Conservation (phyloP, 2,888 invertebrate genomes). For the Pantelozetes paolii region DNA sequence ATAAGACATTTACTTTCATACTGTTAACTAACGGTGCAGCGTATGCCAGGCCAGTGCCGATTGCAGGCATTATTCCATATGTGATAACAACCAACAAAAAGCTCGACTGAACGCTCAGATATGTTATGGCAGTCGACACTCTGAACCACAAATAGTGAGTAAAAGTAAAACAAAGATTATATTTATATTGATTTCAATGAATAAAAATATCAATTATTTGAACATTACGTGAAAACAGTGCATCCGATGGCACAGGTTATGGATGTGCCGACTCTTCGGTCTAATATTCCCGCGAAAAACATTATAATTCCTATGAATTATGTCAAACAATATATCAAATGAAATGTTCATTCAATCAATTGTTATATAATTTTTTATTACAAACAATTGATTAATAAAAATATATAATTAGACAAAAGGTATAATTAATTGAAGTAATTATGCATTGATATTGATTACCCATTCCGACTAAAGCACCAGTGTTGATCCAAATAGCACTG, state of each 20-base stretch:
- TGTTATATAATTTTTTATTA: neutral
- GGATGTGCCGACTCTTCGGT: slow-evolving; percentile 49
- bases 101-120: slow-evolving; percentile 45
- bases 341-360: slow-evolving; percentile 22
- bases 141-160: slow-evolving; percentile 38
- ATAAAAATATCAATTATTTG: slow-evolving; percentile 3
- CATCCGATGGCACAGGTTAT: slow-evolving; percentile 50
- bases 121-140: slow-evolving; percentile 4
- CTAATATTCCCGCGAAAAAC: slow-evolving; percentile 51
- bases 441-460: no score
- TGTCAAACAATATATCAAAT: slow-evolving; percentile 8
- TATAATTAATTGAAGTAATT: no score
- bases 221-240: slow-evolving; percentile 49
- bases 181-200: neutral
- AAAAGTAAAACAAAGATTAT: slow-evolving; percentile 17
- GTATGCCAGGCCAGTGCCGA: slow-evolving; percentile 52
- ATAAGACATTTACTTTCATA: slow-evolving; percentile 47
- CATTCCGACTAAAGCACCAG: slow-evolving; percentile 48
- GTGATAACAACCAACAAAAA: slow-evolving; percentile 45
- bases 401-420: no score
- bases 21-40: slow-evolving; percentile 50
- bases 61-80: slow-evolving; percentile 49
- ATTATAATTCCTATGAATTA: slow-evolving; percentile 50
- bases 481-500: slow-evolving; percentile 50
- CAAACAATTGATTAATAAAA: no score